These are phyloP conservation scores for Pterobdella sp. DNA, from an alignment of 2,888 invertebrate species.

Conservation along the genomic window DNA sequence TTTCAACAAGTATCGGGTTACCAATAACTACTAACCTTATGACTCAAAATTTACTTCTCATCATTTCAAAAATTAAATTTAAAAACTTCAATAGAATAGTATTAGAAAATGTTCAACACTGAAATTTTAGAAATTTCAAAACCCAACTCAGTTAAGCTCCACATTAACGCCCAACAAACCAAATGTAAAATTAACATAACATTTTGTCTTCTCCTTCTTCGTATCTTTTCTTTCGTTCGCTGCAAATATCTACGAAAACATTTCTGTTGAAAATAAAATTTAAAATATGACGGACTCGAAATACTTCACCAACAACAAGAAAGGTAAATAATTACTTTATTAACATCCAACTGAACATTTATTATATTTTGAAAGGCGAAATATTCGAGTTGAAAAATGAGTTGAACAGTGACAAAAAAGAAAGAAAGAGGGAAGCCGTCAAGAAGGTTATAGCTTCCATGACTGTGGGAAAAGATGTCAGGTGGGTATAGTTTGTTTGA, in stretches of 20 bases:
- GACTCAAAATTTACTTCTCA: too few species aligned
- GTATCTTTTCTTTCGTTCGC: neutral
- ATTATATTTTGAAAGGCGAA: conserved; percentile 61
- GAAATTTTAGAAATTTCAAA: neutral
- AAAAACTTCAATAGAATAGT: too few species aligned
- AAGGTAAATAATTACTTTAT: conserved; percentile 57
- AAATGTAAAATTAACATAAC: conserved; percentile 13
- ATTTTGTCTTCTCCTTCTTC: neutral
- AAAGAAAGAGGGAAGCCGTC: conserved; percentile 97
- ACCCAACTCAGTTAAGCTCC: neutral
- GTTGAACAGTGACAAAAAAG: conserved; percentile 97
- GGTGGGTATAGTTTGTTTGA: too few species aligned
- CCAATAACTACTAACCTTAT: too few species aligned
- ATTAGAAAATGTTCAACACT: neutral
- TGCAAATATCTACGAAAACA: neutral
- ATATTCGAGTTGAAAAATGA: conserved; percentile 98
- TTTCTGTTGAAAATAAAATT: neutral
- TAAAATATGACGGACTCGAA: conserved; percentile 89
- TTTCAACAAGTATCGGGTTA: too few species aligned
- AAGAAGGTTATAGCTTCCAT: conserved; percentile 99
- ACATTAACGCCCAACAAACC: neutral
- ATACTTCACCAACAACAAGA: conserved; percentile 98
- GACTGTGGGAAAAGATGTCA: conserved; percentile 99
- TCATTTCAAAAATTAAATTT: too few species aligned
- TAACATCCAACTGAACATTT: neutral